Evolutionary conservation across 2,797 vertebrate genomes (phyloP).

Genomic region (Lagodon rhomboides): DNA sequence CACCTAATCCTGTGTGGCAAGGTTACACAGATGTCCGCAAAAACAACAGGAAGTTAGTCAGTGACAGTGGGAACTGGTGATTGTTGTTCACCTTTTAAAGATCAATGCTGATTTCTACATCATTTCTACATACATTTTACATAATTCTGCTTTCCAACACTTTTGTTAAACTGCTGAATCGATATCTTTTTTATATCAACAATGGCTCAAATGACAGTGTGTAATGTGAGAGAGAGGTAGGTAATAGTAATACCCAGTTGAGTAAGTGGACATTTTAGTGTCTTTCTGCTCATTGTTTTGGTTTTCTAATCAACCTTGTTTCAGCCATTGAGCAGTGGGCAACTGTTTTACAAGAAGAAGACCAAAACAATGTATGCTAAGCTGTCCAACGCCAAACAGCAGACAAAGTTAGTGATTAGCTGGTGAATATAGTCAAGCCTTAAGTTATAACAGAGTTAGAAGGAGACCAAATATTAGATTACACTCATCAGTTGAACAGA

Average conservation of each 20-base stretch:
- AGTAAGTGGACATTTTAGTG: neutral
- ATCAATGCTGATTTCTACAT: too few species aligned
- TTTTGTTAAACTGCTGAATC: too few species aligned
- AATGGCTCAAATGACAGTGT: too few species aligned
- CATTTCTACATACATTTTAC: too few species aligned
- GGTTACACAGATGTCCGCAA: slow-evolving; percentile 12
- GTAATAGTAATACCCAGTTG: neutral
- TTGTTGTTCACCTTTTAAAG: slow-evolving; percentile 1
- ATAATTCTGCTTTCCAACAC: too few species aligned
- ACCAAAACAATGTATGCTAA: neutral
- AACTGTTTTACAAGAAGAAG: neutral
- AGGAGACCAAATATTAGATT: too few species aligned
- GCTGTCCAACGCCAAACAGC: neutral
- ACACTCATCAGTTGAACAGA: neutral
- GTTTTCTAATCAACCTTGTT: neutral
- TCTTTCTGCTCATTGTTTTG: neutral
- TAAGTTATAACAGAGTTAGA: too few species aligned
- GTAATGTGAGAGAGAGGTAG: too few species aligned
- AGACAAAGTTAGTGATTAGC: neutral
- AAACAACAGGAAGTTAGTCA: slow-evolving; percentile 9
- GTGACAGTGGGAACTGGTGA: neutral
- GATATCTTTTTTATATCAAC: too few species aligned
- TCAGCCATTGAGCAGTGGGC: neutral
- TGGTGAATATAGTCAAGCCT: neutral
- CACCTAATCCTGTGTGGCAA: slow-evolving; percentile 31